phyloP scores from a whole-genome alignment of 2,113 vertebrate genomes.

The Scytalopus superciliaris region DNA sequence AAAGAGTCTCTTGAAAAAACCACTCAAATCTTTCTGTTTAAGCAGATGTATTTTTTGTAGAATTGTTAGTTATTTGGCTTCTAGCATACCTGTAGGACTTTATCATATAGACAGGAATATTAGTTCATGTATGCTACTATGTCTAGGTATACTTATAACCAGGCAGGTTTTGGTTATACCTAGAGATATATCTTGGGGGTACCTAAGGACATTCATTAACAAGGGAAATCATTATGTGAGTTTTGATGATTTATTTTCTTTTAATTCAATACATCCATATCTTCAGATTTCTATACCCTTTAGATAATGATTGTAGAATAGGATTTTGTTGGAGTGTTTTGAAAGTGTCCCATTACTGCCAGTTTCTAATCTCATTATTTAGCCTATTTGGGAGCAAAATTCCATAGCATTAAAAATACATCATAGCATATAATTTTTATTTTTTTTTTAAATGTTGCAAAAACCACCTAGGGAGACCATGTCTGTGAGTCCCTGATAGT shows the following conservation, averaged over 20 bases:
- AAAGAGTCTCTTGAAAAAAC: not conserved
- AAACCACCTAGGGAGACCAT: not conserved
- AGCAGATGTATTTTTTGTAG: not conserved
- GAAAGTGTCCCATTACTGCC: not conserved
- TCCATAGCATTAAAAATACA: not conserved
- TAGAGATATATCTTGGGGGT: not conserved
- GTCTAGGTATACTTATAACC: not conserved
- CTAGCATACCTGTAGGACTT: not conserved
- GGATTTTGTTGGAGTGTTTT: not conserved
- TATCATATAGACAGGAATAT: not conserved
- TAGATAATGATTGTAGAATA: not conserved
- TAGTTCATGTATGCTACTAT: not conserved
- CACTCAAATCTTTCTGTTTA: not conserved
- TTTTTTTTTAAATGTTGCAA: not conserved
- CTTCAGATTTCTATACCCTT: not conserved
- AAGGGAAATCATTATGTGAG: not conserved
- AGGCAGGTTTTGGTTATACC: not conserved
- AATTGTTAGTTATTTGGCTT: not conserved
- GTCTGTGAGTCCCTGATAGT: not conserved
- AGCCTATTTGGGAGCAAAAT: not conserved
- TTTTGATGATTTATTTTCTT: not conserved
- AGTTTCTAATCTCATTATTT: not conserved
- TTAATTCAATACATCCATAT: not conserved
- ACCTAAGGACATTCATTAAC: not conserved
- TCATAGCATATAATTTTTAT: too few species aligned